Percentiles rank a stretch among this genome's conserved stretches.
Evolutionary conservation across 2,888 invertebrate genomes (phyloP).

Genomic region (Heliconius sara): DNA sequence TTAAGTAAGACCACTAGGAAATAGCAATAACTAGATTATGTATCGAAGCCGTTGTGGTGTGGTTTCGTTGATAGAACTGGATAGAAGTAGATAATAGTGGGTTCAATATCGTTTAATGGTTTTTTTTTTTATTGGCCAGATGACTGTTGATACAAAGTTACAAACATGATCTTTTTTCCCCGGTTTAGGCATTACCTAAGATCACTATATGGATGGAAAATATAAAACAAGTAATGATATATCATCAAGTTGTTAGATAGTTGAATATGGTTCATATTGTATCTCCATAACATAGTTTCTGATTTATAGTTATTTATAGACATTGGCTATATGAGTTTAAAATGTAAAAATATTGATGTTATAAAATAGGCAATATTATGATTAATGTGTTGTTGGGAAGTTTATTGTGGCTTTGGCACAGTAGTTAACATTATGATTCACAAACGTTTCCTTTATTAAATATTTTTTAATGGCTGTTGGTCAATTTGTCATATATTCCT

Average conservation of each 20-base stretch:
- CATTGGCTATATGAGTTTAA: no score
- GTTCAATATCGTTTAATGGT: neutral
- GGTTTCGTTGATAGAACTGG: neutral
- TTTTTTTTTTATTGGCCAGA: no score
- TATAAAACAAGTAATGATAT: neutral
- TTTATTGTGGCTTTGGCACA: neutral
- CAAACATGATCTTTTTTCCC: no score
- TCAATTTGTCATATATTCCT: neutral
- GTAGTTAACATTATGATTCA: neutral
- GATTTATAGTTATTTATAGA: neutral
- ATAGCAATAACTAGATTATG: slow-evolving; percentile 6
- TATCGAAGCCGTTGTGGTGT: neutral
- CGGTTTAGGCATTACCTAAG: no score
- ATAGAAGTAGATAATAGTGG: neutral
- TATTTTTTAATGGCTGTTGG: neutral
- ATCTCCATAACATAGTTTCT: neutral
- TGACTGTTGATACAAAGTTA: no score
- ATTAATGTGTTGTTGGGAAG: neutral
- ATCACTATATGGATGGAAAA: neutral
- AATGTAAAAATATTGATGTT: neutral
- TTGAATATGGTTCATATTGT: neutral
- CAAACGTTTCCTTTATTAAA: neutral
- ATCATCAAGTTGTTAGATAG: neutral
- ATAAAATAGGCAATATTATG: neutral
- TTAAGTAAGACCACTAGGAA: neutral